These are phyloP conservation scores for Ardeotis arabs DNA, from an alignment of 2,113 vertebrate genomes.

Conservation along the genomic window DNA sequence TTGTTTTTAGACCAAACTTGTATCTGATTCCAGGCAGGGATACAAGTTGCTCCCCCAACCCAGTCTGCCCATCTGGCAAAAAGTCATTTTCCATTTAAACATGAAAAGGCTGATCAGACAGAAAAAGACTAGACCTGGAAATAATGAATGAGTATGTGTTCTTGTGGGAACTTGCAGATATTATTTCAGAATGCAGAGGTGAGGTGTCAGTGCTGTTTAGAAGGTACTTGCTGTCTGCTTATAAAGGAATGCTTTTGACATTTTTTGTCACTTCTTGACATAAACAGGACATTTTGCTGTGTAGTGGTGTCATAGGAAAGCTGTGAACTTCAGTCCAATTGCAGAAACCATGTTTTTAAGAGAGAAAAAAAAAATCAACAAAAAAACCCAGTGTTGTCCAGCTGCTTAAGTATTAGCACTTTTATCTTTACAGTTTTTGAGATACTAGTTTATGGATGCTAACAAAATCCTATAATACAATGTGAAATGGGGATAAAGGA, in stretches of 20 bases:
- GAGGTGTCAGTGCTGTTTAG: background rate
- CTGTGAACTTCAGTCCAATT: background rate
- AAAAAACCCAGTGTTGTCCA: background rate
- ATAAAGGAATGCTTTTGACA: background rate
- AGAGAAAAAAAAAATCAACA: background rate
- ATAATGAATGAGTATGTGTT: background rate
- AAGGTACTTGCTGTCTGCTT: background rate
- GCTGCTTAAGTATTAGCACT: background rate
- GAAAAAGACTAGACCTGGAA: background rate
- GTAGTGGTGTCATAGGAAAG: background rate
- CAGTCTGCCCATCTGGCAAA: background rate
- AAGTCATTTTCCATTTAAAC: background rate
- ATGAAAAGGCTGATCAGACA: background rate
- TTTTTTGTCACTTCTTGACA: background rate
- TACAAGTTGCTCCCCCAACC: background rate
- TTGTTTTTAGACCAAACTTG: background rate
- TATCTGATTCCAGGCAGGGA: background rate
- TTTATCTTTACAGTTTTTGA: background rate
- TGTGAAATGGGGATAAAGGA: background rate
- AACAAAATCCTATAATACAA: background rate
- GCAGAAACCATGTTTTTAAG: background rate
- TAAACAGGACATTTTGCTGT: background rate
- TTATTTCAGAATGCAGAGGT: background rate
- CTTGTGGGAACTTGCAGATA: background rate
- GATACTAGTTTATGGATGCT: background rate